Percentiles rank a stretch among this genome's conserved stretches.
Evolutionary conservation across 2,888 invertebrate genomes (phyloP).

Genomic region (Sminthurides aquaticus): DNA sequence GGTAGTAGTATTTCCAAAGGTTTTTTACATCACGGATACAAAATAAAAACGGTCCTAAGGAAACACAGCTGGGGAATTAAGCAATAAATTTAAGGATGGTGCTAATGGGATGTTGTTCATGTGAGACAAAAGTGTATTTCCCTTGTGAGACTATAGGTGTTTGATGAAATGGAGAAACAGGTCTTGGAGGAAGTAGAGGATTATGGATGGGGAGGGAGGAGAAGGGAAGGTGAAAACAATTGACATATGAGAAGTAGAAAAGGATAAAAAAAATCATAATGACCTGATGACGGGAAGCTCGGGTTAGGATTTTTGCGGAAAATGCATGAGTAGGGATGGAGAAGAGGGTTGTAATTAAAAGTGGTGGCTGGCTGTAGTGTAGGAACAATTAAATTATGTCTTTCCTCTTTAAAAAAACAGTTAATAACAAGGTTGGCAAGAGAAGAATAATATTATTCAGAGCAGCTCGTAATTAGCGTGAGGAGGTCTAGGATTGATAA

Average conservation of each 20-base stretch:
- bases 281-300: background rate
- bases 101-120: background rate
- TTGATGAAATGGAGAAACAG: background rate
- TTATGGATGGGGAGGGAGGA: background rate
- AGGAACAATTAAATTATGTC: slow-evolving; percentile 7
- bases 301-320: background rate
- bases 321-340: background rate
- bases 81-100: background rate
- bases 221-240: background rate
- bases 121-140: background rate
- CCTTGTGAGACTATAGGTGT: background rate
- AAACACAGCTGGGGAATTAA: no score
- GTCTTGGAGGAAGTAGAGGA: background rate
- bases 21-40: no score
- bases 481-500: background rate
- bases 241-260: background rate
- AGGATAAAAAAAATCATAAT: background rate
- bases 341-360: background rate
- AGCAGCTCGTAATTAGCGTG: background rate
- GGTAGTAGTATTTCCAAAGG: no score
- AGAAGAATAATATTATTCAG: background rate
- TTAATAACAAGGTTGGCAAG: slow-evolving; percentile 12
- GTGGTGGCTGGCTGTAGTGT: background rate
- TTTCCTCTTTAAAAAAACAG: slow-evolving; percentile 15
- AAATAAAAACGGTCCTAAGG: no score